These are phyloP conservation scores for Raja brachyura DNA, from an alignment of 2,113 vertebrate genomes.

Conservation along the genomic window DNA sequence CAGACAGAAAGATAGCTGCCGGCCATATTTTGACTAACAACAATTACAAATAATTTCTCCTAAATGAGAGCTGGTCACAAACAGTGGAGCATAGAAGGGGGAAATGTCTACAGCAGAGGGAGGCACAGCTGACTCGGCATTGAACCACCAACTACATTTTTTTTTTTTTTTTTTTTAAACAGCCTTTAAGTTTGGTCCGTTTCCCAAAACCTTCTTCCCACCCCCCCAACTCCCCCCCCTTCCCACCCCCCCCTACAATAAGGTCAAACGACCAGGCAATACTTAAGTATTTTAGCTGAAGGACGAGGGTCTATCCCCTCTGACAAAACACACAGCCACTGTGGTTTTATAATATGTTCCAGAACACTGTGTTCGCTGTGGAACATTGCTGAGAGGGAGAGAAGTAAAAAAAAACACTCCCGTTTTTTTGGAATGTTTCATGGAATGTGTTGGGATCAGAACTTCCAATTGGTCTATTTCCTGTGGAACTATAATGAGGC, in stretches of 20 bases:
- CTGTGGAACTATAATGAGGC: constrained; percentile 59
- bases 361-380: constrained; percentile 67
- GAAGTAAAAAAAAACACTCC: constrained; percentile 56
- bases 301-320: constrained; percentile 68
- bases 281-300: constrained; percentile 66
- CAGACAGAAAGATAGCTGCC: constrained; percentile 65
- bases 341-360: constrained; percentile 75
- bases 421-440: constrained; percentile 56
- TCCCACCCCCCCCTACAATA: constrained; percentile 45
- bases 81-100: constrained; percentile 61
- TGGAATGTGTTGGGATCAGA: constrained; percentile 67
- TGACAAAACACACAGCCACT: constrained; percentile 75
- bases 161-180: background rate
- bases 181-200: background rate
- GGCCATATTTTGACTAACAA: constrained; percentile 67
- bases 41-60: constrained; percentile 79
- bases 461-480: constrained; percentile 66
- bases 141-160: constrained; percentile 49
- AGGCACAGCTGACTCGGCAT: constrained; percentile 55
- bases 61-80: constrained; percentile 74
- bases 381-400: constrained; percentile 52
- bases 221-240: background rate
- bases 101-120: constrained; percentile 61
- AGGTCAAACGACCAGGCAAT: constrained; percentile 66
- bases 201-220: background rate